These are phyloP conservation scores for Gambusia affinis DNA, from an alignment of 2,113 vertebrate species.

Conservation along the genomic window DNA sequence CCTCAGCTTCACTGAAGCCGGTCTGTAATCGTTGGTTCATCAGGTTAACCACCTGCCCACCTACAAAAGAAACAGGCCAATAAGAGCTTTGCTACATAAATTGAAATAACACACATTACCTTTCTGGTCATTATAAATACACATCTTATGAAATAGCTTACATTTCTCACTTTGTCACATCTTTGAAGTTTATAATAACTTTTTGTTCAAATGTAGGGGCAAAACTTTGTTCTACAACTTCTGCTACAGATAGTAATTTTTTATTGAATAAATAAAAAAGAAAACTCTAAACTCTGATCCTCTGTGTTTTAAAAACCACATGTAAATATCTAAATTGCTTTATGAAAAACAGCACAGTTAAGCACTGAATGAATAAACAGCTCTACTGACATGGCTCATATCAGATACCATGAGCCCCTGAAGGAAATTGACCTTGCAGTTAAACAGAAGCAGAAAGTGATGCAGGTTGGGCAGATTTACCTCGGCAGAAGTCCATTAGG, in stretches of 20 bases:
- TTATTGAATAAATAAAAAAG: not conserved
- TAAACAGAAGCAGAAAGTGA: conserved; percentile 7
- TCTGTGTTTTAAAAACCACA: not conserved
- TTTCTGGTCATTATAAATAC: not conserved
- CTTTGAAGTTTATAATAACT: not conserved
- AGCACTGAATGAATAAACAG: conserved; percentile 16
- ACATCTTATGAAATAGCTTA: not conserved
- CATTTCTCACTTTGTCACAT: not conserved
- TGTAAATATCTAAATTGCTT: not conserved
- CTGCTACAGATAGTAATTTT: not conserved
- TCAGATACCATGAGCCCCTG: conserved; percentile 9
- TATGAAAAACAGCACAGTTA: not conserved
- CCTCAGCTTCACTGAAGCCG: conserved; percentile 92
- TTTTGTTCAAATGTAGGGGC: not conserved
- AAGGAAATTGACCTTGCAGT: conserved; percentile 24
- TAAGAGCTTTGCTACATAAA: not conserved
- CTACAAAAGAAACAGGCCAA: conserved; percentile 65
- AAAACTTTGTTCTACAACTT: not conserved
- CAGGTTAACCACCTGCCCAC: conserved; percentile 96
- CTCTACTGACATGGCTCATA: conserved; percentile 12
- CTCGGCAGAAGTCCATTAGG: conserved; percentile 97
- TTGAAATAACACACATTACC: not conserved
- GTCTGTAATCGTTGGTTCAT: conserved; percentile 97
- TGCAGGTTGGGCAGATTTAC: conserved; percentile 75
- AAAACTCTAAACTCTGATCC: not conserved